Evolutionary conservation across 2,888 invertebrate genomes (phyloP).

Genomic region (Anaspis maculata): DNA sequence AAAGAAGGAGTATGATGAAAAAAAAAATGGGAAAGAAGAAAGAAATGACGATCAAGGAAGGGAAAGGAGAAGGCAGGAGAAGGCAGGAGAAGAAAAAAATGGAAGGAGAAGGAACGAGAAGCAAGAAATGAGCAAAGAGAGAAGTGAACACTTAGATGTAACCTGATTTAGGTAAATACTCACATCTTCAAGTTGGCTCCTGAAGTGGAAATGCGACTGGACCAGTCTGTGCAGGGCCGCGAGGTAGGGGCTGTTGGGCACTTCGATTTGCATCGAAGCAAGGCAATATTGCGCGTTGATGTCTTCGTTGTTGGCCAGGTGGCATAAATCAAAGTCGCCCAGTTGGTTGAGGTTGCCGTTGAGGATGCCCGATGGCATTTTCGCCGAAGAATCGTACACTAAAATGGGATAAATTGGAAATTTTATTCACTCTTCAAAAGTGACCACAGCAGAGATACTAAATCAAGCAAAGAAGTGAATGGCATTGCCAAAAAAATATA

Average conservation of each 20-base stretch:
- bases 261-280: conserved; percentile 47
- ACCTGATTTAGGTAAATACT: conserved; percentile 43
- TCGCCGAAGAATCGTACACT: conserved; percentile 43
- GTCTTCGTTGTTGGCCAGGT: conserved; percentile 29
- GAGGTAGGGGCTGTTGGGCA: conserved; percentile 45
- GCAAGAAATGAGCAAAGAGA: conserved; percentile 1
- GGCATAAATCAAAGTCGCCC: conserved; percentile 40
- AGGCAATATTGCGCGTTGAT: conserved; percentile 58
- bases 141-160: conserved; percentile 3
- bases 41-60: no score
- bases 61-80: no score
- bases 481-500: no score
- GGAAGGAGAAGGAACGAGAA: background rate
- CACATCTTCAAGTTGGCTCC: conserved; percentile 58
- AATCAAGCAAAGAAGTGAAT: no score
- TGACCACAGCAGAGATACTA: background rate
- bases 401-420: conserved; percentile 15
- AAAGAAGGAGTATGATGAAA: no score
- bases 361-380: conserved; percentile 39
- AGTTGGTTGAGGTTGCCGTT: conserved; percentile 41
- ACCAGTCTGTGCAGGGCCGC: conserved; percentile 46
- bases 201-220: conserved; percentile 56
- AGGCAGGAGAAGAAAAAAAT: no score
- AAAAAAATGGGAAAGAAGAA: no score
- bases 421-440: conserved; percentile 3